These are phyloP conservation scores for Cyclina sinensis DNA, from an alignment of 1,140 invertebrate genomes.

Conservation along the genomic window DNA sequence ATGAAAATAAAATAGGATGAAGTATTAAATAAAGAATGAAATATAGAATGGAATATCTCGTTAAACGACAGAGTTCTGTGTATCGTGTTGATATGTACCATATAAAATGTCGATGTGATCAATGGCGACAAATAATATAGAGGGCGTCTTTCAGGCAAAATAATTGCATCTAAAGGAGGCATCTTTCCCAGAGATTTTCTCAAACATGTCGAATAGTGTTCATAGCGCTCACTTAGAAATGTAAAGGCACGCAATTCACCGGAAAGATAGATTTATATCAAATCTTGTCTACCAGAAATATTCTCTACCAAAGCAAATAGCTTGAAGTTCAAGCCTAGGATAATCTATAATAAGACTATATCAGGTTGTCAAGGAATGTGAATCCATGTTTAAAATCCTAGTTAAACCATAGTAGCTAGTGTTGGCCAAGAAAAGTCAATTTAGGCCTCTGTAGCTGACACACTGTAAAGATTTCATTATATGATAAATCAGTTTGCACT, in stretches of 20 bases:
- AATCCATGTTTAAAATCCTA: neutral
- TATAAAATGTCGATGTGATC: no score
- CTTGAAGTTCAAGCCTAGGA: neutral
- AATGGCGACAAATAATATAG: neutral
- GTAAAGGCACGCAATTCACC: slow-evolving; percentile 15
- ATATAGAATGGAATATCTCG: no score
- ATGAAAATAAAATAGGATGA: no score
- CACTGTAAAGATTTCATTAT: slow-evolving; percentile 9
- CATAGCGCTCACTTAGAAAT: neutral
- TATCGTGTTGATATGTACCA: no score
- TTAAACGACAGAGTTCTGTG: no score
- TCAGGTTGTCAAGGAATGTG: neutral
- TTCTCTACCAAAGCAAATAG: no score
- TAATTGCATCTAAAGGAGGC: neutral
- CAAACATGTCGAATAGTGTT: neutral
- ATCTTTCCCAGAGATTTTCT: neutral
- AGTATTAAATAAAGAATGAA: no score
- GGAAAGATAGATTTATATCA: slow-evolving; percentile 29
- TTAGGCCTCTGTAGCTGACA: neutral
- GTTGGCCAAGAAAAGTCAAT: slow-evolving; percentile 21
- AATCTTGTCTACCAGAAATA: neutral
- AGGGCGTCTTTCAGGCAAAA: neutral
- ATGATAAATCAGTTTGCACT: neutral
- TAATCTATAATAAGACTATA: neutral
- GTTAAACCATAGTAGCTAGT: neutral